Conservation (phyloP, 2,888 invertebrate species). For the Cancer borealis region DNA sequence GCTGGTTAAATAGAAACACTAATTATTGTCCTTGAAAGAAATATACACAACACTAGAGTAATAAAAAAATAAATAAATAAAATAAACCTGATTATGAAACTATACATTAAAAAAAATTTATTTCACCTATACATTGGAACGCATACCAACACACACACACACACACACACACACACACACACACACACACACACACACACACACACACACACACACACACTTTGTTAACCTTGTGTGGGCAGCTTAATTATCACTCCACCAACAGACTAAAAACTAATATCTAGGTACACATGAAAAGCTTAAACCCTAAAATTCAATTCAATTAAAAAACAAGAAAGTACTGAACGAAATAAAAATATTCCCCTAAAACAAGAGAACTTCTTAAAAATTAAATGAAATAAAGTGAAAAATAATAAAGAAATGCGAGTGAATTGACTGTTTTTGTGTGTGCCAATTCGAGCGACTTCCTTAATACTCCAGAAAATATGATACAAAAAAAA, state of each 20-base stretch:
- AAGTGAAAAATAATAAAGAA: too few species aligned
- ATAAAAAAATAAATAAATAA: not conserved
- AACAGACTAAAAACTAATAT: slow-evolving; percentile 28
- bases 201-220: not conserved
- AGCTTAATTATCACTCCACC: not conserved
- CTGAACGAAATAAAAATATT: not conserved
- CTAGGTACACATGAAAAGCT: slow-evolving; percentile 40
- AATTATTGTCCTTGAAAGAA: not conserved
- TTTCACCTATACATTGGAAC: not conserved
- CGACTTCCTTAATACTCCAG: not conserved
- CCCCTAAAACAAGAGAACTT: not conserved
- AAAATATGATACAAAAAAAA: not conserved
- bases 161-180: not conserved
- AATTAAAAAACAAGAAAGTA: not conserved
- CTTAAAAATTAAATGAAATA: not conserved
- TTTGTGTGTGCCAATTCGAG: not conserved
- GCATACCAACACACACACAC: not conserved
- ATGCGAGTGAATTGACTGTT: not conserved
- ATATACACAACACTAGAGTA: not conserved
- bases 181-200: not conserved
- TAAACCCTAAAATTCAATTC: slow-evolving; percentile 10
- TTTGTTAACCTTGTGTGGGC: not conserved
- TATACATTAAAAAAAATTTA: not conserved
- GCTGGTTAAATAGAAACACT: not conserved
- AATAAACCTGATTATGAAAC: not conserved